A percentile compares a stretch with the other conserved stretches of the same genome.
Conservation (phyloP, 2,113 vertebrate genomes). For the Nothocercus nigrocapillus region DNA sequence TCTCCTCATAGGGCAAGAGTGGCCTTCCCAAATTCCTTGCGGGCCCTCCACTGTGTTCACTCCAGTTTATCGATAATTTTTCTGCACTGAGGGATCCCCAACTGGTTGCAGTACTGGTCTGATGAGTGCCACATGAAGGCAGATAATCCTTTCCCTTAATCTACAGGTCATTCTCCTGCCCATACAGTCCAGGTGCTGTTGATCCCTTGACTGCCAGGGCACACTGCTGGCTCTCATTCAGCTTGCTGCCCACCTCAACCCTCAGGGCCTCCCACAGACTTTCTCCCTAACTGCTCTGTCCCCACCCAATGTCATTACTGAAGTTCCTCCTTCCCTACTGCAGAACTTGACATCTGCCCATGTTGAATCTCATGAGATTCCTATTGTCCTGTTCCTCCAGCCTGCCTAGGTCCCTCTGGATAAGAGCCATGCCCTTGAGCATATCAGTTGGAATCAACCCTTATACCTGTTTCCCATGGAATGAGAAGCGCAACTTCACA, state of each 20-base stretch:
- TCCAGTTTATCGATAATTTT: not conserved
- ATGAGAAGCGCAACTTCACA: not conserved
- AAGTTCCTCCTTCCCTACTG: not conserved
- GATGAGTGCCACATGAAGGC: not conserved
- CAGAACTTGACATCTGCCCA: not conserved
- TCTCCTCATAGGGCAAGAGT: not conserved
- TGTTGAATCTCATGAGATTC: not conserved
- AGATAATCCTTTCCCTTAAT: not conserved
- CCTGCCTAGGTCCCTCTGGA: not conserved
- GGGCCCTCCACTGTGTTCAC: not conserved
- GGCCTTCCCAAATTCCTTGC: not conserved
- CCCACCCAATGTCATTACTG: not conserved
- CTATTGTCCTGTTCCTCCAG: not conserved
- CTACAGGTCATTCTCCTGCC: too few species aligned
- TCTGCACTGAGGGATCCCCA: not conserved
- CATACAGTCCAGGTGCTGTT: too few species aligned
- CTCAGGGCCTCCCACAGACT: too few species aligned
- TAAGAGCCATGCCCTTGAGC: not conserved
- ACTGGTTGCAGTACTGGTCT: not conserved
- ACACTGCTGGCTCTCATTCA: too few species aligned
- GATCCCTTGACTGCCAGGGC: too few species aligned
- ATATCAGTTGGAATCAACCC: not conserved
- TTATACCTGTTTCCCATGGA: not conserved
- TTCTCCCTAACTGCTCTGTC: not conserved
- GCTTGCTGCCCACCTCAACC: too few species aligned